Evolutionary conservation across 2,113 vertebrate species (phyloP).

Genomic region (Hypomesus transpacificus): DNA sequence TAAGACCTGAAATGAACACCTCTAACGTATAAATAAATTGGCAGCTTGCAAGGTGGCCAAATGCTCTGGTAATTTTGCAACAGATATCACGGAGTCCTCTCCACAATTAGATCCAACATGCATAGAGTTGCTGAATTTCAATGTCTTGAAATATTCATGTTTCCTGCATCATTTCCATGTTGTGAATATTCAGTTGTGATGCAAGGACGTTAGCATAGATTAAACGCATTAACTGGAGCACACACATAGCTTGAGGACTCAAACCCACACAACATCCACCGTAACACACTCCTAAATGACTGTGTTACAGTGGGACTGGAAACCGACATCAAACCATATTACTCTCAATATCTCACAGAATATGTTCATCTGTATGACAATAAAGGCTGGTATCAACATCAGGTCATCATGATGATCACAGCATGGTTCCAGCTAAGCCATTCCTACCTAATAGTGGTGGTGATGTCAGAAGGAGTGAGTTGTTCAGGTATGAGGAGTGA

Average conservation of each 20-base stretch:
- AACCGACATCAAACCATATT: neutral
- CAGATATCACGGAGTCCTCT: neutral
- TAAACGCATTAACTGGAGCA: conserved; percentile 16
- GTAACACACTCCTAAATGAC: neutral
- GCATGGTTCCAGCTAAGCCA: too few relatives aligned
- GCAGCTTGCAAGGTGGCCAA: too few relatives aligned
- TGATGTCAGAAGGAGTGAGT: neutral
- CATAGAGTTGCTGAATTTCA: conserved; percentile 34
- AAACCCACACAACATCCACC: conserved; percentile 3
- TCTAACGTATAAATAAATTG: too few relatives aligned
- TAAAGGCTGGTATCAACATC: neutral
- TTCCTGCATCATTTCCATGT: conserved; percentile 13
- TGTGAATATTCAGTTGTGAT: conserved; percentile 57
- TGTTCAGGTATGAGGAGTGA: neutral
- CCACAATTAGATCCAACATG: conserved; percentile 37
- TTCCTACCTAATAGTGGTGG: too few relatives aligned
- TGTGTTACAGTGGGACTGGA: conserved; percentile 7
- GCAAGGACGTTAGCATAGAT: conserved; percentile 34
- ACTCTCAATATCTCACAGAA: neutral
- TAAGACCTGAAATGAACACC: too few relatives aligned
- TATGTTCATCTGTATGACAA: neutral
- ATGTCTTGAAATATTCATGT: conserved; percentile 53
- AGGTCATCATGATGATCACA: neutral
- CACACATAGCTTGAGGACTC: conserved; percentile 5
- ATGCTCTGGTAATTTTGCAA: too few relatives aligned